Evolutionary conservation across 2,888 invertebrate genomes (phyloP).

Genomic region (Desoria tigrina): DNA sequence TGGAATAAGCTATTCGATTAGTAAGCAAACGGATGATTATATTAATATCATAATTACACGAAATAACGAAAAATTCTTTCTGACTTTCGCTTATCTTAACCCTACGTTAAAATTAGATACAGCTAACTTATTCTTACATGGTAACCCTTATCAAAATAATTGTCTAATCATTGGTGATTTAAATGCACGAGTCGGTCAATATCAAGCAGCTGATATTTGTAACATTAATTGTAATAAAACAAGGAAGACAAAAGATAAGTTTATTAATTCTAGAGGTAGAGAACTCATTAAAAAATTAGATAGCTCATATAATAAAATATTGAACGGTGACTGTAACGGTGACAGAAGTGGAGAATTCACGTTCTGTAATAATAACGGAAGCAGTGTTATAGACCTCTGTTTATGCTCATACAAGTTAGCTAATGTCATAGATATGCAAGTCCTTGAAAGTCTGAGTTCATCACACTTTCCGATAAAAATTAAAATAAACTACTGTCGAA

Average conservation of each 20-base stretch:
- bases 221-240: not conserved
- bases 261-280: not conserved
- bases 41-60: too few species aligned
- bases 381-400: slow-evolving; percentile 13
- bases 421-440: not conserved
- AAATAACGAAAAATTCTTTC: not conserved
- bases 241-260: not conserved
- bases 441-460: not conserved
- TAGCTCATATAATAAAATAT: not conserved
- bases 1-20: not conserved
- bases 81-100: not conserved
- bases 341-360: slow-evolving; percentile 15
- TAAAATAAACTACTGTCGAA: too few species aligned
- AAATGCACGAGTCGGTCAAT: not conserved
- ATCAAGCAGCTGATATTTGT: too few species aligned
- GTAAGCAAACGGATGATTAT: not conserved
- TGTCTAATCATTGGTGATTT: not conserved
- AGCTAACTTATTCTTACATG: not conserved
- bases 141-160: too few species aligned
- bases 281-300: not conserved
- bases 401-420: not conserved
- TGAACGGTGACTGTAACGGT: slow-evolving; percentile 3
- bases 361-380: slow-evolving; percentile 10
- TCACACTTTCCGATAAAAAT: not conserved
- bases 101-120: not conserved